Percentiles rank a stretch among this genome's conserved stretches.
Conservation (phyloP, 2,113 vertebrate species). For the Lanius ludovicianus region DNA sequence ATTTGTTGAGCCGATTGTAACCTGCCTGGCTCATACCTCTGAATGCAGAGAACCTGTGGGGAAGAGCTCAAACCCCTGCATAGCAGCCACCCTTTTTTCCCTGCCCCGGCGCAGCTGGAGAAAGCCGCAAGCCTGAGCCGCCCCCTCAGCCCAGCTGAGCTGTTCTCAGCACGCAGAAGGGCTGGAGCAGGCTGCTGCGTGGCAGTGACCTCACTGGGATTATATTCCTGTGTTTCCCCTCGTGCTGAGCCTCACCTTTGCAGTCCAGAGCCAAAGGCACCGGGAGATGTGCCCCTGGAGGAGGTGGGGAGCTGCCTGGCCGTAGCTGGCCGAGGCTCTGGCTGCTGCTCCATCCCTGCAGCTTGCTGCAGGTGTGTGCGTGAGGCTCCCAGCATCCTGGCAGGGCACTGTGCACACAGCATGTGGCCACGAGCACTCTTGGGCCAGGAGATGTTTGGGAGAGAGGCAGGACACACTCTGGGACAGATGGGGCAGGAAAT, state of each 20-base stretch:
- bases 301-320: not conserved
- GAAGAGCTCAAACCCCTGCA: not conserved
- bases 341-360: not conserved
- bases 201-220: not conserved
- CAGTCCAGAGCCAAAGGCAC: not conserved
- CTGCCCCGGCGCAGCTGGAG: not conserved
- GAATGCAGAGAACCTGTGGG: not conserved
- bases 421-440: rapidly evolving
- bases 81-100: not conserved
- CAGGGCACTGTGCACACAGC: not conserved
- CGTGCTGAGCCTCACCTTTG: not conserved
- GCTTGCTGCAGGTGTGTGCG: not conserved
- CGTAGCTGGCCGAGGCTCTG: rapidly evolving
- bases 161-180: rapidly evolving
- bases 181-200: not conserved
- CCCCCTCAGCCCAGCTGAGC: not conserved
- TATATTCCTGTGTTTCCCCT: not conserved
- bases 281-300: rapidly evolving
- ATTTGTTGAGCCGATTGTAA: slow-evolving; percentile 22
- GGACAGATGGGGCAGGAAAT: not conserved
- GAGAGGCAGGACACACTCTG: not conserved
- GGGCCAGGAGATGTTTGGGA: not conserved
- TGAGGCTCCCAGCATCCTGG: not conserved
- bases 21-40: not conserved
- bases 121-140: not conserved